Conservation (phyloP, 2,888 invertebrate genomes). For the Parascotia fuliginaria region DNA sequence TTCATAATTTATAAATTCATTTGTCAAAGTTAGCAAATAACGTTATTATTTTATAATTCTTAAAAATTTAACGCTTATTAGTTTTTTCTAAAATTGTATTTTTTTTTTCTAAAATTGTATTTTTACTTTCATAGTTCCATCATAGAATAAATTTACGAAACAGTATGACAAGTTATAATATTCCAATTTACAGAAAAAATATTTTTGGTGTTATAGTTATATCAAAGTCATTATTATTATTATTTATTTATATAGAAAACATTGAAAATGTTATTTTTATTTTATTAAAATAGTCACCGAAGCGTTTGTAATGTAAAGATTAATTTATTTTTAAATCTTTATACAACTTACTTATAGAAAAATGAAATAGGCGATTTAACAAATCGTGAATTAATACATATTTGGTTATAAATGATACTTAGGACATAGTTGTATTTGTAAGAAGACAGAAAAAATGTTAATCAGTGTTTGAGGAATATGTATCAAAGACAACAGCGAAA, state of each 20-base stretch:
- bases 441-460: conserved; percentile 11
- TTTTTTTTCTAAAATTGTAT: too few relatives aligned
- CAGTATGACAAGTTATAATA: conserved; percentile 18
- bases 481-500: conserved; percentile 68
- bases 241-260: conserved; percentile 29
- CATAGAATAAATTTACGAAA: conserved; percentile 28
- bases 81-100: conserved; percentile 18
- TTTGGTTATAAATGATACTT: conserved; percentile 36
- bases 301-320: conserved; percentile 33
- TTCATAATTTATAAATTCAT: conserved; percentile 23
- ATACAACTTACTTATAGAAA: conserved; percentile 35
- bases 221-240: conserved; percentile 26
- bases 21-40: conserved; percentile 25
- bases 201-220: conserved; percentile 38
- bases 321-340: conserved; percentile 18
- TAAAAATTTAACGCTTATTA: conserved; percentile 36
- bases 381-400: conserved; percentile 34
- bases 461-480: conserved; percentile 1
- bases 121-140: conserved; percentile 8
- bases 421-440: conserved; percentile 18
- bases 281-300: conserved; percentile 39
- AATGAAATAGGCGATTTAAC: conserved; percentile 31
- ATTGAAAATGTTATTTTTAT: conserved; percentile 31
- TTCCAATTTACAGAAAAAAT: conserved; percentile 37
- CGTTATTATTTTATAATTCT: conserved; percentile 27